Base-by-base conservation (phyloP, 1,140 invertebrate species). In the Sinonovacula constricta region DNA sequence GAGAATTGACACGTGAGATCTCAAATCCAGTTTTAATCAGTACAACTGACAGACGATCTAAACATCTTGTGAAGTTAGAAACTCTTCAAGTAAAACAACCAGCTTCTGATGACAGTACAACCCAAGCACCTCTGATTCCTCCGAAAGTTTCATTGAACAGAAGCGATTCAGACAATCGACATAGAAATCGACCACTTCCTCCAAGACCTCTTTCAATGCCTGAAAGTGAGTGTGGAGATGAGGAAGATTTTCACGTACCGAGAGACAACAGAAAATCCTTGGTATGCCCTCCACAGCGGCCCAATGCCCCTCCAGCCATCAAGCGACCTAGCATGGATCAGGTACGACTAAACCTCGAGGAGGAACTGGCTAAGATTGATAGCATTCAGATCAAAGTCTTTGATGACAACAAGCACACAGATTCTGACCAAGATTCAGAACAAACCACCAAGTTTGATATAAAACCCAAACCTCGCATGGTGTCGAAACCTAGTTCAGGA, bases 1-100 rank as follows among this genome's bases (percentile, higher is more conserved):
- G 75, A 30, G 75, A 78, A 63, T 34, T 78, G 33, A 78, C 54
- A 12, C 60, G 75, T 53, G 62, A 78, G 18, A 78, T 78, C 12
- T 78, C 75, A 15, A 78, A 34, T 30, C 75, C 75, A 36, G 66
- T 78, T 4, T 34, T 78, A n/a, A 78, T 78, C 5, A 78, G 75
- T 60, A 78, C 75, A 60, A 78, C 75, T 28, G 75, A 78, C 45
- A 49, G 75, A 45, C 45, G 75, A 57, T 78, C 75, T 12, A 78
- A 69, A 63, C 75, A 78, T 60, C 66, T 78, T 5, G 56, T 78
- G 4, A 78, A 69, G 36, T 22, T 69, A 0, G 75, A 78, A 15
- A 70, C 28, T 62, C 5, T 36, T 18, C 66, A 67, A 31, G 15
- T 39, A 39, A 18, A 15, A 33, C n/a, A 33, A 14, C 24, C 5